Evolutionary conservation across 2,797 vertebrate genomes (phyloP).

Genomic region (Eulemur coronatus): DNA sequence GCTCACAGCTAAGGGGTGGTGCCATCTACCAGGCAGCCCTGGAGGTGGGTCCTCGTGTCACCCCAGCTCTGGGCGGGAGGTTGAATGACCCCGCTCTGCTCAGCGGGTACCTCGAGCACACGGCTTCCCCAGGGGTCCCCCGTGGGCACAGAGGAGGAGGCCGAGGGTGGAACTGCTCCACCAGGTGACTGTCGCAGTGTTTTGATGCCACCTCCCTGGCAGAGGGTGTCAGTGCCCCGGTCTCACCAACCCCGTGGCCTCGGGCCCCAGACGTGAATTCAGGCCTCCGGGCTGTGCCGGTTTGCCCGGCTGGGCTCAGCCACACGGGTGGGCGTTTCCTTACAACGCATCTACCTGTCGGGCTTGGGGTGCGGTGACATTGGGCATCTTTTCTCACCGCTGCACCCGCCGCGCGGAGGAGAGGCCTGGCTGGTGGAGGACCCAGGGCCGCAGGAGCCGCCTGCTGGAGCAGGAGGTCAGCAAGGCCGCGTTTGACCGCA

Average conservation of each 20-base stretch:
- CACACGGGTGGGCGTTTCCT: no score
- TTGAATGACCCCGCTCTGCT: background rate
- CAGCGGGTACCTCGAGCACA: background rate
- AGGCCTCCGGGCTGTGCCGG: background rate
- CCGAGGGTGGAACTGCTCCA: background rate
- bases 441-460: background rate
- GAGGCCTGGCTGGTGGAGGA: no score
- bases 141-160: background rate
- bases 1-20: background rate
- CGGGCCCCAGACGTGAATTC: no score
- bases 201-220: background rate
- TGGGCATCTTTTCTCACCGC: background rate
- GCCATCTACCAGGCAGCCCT: background rate
- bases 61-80: background rate
- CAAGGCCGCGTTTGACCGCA: background rate
- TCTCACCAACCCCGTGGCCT: background rate
- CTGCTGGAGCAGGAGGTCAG: background rate
- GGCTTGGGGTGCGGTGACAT: background rate
- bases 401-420: background rate
- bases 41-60: background rate
- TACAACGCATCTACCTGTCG: no score
- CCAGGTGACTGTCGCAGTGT: background rate
- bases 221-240: background rate
- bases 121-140: no score
- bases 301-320: background rate